phyloP scores from a whole-genome alignment of 2,113 vertebrate species.

The Myiozetetes cayanensis region DNA sequence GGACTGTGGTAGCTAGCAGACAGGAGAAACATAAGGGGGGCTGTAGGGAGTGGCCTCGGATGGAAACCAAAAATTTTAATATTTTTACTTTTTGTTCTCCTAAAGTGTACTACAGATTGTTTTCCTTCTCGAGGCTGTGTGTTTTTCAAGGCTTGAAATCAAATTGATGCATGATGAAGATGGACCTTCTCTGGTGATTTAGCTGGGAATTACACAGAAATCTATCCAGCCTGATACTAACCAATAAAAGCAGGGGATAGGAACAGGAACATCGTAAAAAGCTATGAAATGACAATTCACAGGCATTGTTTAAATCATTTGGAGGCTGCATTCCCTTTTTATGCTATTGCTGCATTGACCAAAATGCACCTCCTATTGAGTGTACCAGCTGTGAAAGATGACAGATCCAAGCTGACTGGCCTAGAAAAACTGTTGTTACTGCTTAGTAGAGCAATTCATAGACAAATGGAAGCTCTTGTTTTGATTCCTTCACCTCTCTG shows the following conservation, averaged over 20 bases:
- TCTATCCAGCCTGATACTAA: constrained; percentile 47
- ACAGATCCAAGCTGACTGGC: not conserved
- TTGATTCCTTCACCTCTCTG: not conserved
- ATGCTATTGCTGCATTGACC: constrained; percentile 11
- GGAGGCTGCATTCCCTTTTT: constrained; percentile 1
- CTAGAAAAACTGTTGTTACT: not conserved
- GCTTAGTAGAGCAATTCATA: constrained; percentile 17
- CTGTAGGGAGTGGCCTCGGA: not conserved
- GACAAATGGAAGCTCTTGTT: not conserved
- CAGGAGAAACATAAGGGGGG: not conserved
- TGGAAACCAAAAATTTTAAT: constrained; percentile 40
- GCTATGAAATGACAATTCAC: constrained; percentile 46
- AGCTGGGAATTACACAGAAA: constrained; percentile 38
- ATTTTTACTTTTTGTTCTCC: constrained; percentile 40
- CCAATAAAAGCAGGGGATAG: constrained; percentile 46
- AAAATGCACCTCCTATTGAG: constrained; percentile 8
- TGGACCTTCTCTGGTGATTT: constrained; percentile 15
- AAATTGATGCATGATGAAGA: constrained; percentile 33
- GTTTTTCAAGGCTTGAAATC: constrained; percentile 63
- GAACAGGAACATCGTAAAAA: constrained; percentile 32
- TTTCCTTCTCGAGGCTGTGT: not conserved
- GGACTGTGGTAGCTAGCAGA: not conserved
- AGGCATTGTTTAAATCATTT: constrained; percentile 31
- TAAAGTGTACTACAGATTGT: constrained; percentile 7
- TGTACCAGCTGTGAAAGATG: constrained; percentile 11